phyloP scores from a whole-genome alignment of 2,888 invertebrate species.

The Agapostemon virescens region DNA sequence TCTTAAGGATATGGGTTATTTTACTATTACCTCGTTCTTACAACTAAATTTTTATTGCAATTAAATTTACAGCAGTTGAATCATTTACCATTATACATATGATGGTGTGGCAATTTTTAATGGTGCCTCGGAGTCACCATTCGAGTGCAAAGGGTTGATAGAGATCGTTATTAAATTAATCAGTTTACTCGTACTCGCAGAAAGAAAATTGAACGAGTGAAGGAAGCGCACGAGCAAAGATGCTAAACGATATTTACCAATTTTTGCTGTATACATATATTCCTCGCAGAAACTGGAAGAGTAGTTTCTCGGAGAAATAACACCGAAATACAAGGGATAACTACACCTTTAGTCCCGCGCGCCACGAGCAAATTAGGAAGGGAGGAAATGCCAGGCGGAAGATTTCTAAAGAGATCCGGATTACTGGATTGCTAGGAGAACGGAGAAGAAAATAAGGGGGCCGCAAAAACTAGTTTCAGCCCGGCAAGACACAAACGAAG shows the following conservation, averaged over 20 bases:
- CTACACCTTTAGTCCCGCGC: slow-evolving; percentile 10
- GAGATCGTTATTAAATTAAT: background rate
- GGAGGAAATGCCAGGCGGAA: slow-evolving; percentile 18
- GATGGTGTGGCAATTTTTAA: too few species aligned
- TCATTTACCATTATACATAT: too few species aligned
- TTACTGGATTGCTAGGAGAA: slow-evolving; percentile 25
- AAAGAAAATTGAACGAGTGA: background rate
- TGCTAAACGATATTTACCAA: background rate
- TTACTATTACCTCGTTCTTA: too few species aligned
- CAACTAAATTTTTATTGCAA: too few species aligned
- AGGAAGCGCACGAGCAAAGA: background rate
- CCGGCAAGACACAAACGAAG: background rate
- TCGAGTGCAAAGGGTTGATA: too few species aligned
- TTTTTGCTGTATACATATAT: background rate
- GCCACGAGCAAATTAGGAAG: slow-evolving; percentile 22
- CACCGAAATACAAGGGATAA: slow-evolving; percentile 7
- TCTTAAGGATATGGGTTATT: too few species aligned
- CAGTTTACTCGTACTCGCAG: background rate
- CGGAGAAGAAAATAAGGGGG: slow-evolving; percentile 8
- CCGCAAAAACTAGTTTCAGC: slow-evolving; percentile 6
- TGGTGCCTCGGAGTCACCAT: too few species aligned
- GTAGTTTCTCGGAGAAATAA: slow-evolving; percentile 1
- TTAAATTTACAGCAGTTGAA: too few species aligned
- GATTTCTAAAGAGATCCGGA: slow-evolving; percentile 33
- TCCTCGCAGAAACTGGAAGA: background rate